Evolutionary conservation across 1,140 invertebrate genomes (phyloP), one percentile per base, ranked within the genome.

Genomic region (Maconellicoccus hirsutus): DNA sequence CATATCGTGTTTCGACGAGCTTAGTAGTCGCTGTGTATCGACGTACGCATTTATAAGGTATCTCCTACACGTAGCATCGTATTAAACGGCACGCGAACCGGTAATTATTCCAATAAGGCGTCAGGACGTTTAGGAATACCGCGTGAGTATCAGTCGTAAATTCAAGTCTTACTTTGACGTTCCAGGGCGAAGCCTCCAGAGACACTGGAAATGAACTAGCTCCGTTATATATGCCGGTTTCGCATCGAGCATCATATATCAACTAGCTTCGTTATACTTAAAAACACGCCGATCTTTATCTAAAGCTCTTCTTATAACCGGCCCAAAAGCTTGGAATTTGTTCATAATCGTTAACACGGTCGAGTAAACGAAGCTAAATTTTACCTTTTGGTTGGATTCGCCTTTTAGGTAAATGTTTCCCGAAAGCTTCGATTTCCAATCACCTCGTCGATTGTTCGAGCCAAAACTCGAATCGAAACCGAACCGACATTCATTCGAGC

Each of bases 81-180:
- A 19, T 52, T 33, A 33, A 33, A 33, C 12, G 4, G 61, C 61
- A 66, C 25, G 61, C 61, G 25, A 66, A 26, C 61, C 61, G 61
- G 61, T 66, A 66, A 66, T 66, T 66, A 66, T 66, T 66, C 61
- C 61, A 66, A 66, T 66, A 66, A 66, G 61, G 61, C 25, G 61
- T 66, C 25, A 25, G 61, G 61, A 66, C 61, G 61, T 66, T 66
- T 66, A 66, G 25, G 61, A 66, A 66, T 66, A 26, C 25, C 21
- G 16, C 52, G 61, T 66, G 61, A 66, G 61, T 23, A 66, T 66
- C 21, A 66, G 25, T 66, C 61, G 61, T 66, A 66, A 66, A 66
- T 66, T 66, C 19, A 8, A 19, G 8, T 66, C 61, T 22, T 66
- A 52, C 52, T 66, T 66, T 66, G 61, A 66, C 61, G 61, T 66